Percentiles rank a stretch among this genome's conserved stretches.
These are phyloP conservation scores for Vespertilio murinus DNA, from an alignment of 2,797 vertebrate genomes.

Conservation along the genomic window DNA sequence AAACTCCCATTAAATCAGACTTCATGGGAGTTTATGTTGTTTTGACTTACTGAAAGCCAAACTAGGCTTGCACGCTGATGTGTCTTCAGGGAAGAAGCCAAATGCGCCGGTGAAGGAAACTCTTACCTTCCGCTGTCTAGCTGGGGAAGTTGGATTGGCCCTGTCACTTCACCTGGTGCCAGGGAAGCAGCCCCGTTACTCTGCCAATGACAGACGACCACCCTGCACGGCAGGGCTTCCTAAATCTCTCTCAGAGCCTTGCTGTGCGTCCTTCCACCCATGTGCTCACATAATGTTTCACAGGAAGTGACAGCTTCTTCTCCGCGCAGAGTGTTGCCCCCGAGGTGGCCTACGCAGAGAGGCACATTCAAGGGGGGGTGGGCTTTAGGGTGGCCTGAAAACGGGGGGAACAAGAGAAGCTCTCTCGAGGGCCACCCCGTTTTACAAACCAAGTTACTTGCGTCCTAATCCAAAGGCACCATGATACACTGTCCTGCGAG, in stretches of 20 bases:
- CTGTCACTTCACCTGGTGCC: slow-evolving; percentile 52
- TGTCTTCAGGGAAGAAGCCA: slow-evolving; percentile 56
- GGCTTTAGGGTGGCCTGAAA: slow-evolving; percentile 2
- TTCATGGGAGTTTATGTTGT: too few species aligned
- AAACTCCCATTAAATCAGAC: slow-evolving; percentile 36
- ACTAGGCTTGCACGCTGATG: slow-evolving; percentile 47
- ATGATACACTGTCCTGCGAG: not conserved
- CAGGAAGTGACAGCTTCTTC: slow-evolving; percentile 49
- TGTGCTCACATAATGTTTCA: slow-evolving; percentile 46
- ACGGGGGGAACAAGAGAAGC: not conserved
- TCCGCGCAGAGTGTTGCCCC: slow-evolving; percentile 44
- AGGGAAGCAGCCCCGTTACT: slow-evolving; percentile 60
- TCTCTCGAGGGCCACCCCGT: not conserved
- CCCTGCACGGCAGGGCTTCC: not conserved
- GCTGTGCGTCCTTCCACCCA: slow-evolving; percentile 32
- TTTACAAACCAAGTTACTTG: slow-evolving; percentile 1
- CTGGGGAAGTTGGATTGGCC: slow-evolving; percentile 62
- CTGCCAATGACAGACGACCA: slow-evolving; percentile 56
- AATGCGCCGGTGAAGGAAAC: slow-evolving; percentile 32
- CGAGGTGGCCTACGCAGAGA: slow-evolving; percentile 44
- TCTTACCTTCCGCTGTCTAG: slow-evolving; percentile 18
- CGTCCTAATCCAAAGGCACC: not conserved
- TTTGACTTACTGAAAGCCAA: slow-evolving; percentile 66
- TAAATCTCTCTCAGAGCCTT: not conserved
- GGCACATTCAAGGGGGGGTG: not conserved